Base-by-base conservation (phyloP, 2,113 vertebrate genomes). In the Crotalus viridis region DNA sequence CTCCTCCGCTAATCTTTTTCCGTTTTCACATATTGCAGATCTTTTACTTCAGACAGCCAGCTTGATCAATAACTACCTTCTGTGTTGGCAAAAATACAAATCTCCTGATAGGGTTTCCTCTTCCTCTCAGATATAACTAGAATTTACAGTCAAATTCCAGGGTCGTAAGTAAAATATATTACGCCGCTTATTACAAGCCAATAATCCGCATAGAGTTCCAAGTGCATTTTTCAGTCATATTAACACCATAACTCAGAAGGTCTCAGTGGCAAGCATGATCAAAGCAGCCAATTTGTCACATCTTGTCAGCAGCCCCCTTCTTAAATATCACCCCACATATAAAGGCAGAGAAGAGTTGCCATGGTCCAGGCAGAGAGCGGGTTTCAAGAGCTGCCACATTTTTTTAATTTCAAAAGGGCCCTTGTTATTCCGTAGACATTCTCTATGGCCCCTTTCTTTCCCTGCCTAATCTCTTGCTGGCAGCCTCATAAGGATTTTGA, bases 101-200 rank as follows among this genome's bases (percentile, higher is more conserved):
- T 94, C 74, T 90, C 85, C 52, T 52, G 92, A 88, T 33, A 69
- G 90, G 33, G 12, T 48, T 93, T 81, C 69, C 69, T 21, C 17
- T 81, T 43, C 17, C 17, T 33, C 59, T 69, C 24, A 57, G 92
- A 85, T 74, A 85, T 92, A 92, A 92, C 51, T 6, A 86, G 43
- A 51, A 94, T 93, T 95, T 95, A 81, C 87, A 89, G 33, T 69
- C 48, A 24, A 74, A 57, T 93, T 91, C 39, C 22, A 93, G 87
- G 88, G 7, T 85, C 52, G 4, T 48, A 88, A 95, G 46, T 81
- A 85, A 94, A 95, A 94, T 93, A 46, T 0, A 90, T 89, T 24
- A 88, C 39, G 13, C 0, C 8, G 74, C 54, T 92, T 28, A 85
- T 92, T 81, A 91, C 61, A 93, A 87, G 46, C 61, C 89, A 92